Evolutionary conservation across 2,888 invertebrate species (phyloP), one percentile per base, ranked within the genome.

Genomic region (Microplitis deprimator): DNA sequence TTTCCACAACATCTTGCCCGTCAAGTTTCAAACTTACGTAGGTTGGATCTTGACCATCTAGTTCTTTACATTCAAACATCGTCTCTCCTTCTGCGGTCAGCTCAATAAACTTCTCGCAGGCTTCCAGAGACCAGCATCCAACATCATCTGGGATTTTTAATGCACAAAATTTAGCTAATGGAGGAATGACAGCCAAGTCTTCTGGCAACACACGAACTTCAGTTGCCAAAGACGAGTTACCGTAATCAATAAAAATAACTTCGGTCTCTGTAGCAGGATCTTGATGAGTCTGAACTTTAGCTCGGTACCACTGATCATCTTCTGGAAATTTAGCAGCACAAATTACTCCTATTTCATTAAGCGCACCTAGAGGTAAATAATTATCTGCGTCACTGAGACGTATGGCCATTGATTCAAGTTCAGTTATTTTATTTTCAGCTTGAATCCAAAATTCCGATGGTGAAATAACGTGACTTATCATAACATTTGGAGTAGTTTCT

Each of bases 191-290:
- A 50, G 92, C 92, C 1, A 95, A 91, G 71, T 93, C 92, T 40
- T 92, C 91, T 0, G 94, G 93, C 8, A 94, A 90, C 80, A 91
- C 90, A 69, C 93, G 90, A 20, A 94, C 86, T 84, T 93, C 92
- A 6, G 74, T 80, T 0, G 92, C 92, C 4, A 92, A 89, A 0
- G 92, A 92, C 0, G 92, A 92, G 84, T 94, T 94, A 5, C 94
- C 94, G 82, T 93, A 94, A 86, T 94, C 94, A 88, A 94, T 92
- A 84, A 94, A 94, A 0, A 93, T 87, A 0, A 94, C 94, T 84
- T 93, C 92, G 0, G 91, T 92, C 1, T 92, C 91, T 13, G 8
- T 50, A 50, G 13, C 13, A 17, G 92, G 91, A 0, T 92, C 92
- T 0, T 91, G 91, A 69, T 91, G 91, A 0, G 87, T 84, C 29